Conservation (phyloP, 2,797 vertebrate genomes). For the Neostethus bicornis region DNA sequence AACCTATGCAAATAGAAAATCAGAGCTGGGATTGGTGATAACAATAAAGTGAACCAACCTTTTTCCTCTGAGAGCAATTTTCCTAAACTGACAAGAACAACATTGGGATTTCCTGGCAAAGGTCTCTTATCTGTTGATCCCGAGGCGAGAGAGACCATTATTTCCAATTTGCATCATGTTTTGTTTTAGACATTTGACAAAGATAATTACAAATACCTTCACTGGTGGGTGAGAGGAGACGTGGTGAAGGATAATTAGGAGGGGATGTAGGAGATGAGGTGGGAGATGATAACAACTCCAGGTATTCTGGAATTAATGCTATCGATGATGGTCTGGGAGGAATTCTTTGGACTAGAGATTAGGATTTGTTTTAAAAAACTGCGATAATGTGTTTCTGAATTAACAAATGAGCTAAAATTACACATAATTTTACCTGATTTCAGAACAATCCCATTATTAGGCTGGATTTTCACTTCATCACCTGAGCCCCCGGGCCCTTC, state of each 20-base stretch:
- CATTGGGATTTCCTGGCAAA: conserved; percentile 77
- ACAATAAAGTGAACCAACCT: conserved; percentile 53
- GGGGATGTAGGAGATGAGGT: conserved; percentile 10
- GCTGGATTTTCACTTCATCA: conserved; percentile 13
- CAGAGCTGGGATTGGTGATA: conserved; percentile 5
- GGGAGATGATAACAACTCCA: conserved; percentile 43
- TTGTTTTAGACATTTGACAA: background rate
- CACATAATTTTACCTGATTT: conserved; percentile 29
- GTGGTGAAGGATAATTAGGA: conserved; percentile 9
- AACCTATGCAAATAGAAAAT: conserved; percentile 3
- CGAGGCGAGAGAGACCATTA: conserved; percentile 5
- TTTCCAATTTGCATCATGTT: background rate
- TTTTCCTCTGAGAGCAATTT: conserved; percentile 69
- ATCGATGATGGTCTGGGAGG: conserved; percentile 64
- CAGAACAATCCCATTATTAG: background rate
- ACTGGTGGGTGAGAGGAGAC: background rate
- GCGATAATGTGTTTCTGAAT: background rate
- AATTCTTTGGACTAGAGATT: conserved; percentile 49
- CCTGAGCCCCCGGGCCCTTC: conserved; percentile 38
- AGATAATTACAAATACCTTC: conserved; percentile 20
- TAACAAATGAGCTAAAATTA: background rate
- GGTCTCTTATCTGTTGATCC: conserved; percentile 39
- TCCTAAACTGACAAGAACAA: conserved; percentile 75
- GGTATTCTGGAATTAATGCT: conserved; percentile 56
- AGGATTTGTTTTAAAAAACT: background rate